Evolutionary conservation across 2,113 vertebrate species (phyloP).

Genomic region (Cranoglanis bouderius): DNA sequence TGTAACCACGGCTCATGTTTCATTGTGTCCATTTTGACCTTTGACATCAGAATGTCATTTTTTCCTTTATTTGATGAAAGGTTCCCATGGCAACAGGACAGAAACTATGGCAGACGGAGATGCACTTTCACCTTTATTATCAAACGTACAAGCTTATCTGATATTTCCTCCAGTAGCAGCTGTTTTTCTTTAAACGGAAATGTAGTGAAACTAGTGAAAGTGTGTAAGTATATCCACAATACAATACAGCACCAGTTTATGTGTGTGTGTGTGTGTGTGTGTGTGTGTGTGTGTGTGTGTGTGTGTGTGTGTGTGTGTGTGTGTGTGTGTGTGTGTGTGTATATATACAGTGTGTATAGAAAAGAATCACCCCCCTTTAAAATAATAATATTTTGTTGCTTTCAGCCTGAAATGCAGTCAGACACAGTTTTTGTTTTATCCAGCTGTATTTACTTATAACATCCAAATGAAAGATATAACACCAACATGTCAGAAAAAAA

Average conservation of each 20-base stretch:
- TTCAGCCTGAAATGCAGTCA: no score
- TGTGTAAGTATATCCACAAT: not conserved
- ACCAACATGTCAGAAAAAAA: no score
- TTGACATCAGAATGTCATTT: not conserved
- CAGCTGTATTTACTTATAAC: no score
- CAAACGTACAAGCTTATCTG: not conserved
- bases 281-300: not conserved
- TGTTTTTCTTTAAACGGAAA: not conserved
- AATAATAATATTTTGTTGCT: no score
- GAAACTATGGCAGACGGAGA: not conserved
- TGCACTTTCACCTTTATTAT: not conserved
- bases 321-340: no score
- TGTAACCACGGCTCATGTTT: not conserved
- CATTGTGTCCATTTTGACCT: conserved; percentile 4
- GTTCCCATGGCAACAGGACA: not conserved
- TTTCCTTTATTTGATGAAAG: conserved; percentile 6
- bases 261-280: not conserved
- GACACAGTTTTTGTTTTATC: no score
- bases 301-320: not conserved
- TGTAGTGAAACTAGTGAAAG: no score
- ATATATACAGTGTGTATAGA: no score
- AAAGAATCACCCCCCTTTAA: no score
- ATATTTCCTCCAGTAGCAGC: not conserved
- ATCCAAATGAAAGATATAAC: no score
- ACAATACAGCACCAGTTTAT: not conserved